Evolutionary conservation across 2,113 vertebrate species (phyloP).

Genomic region (Bos javanicus): DNA sequence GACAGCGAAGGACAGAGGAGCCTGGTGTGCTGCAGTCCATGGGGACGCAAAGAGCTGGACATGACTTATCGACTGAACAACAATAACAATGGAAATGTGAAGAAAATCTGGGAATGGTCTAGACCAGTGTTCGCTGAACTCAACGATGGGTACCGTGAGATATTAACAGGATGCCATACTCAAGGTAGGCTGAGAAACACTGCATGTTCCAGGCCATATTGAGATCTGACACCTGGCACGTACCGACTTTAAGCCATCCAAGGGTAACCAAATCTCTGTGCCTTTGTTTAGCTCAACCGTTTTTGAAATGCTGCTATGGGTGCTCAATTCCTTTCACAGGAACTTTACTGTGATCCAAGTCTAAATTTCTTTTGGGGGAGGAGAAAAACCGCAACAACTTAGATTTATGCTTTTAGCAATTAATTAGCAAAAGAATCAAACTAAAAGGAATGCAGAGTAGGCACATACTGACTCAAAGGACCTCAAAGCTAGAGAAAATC

Average conservation of each 20-base stretch:
- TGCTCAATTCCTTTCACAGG: not conserved
- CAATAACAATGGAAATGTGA: not conserved
- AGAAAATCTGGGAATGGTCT: not conserved
- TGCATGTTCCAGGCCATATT: accelerated
- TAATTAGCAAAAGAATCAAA: not conserved
- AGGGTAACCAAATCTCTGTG: not conserved
- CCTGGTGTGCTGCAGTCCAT: not conserved
- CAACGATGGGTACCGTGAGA: not conserved
- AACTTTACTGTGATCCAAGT: not conserved
- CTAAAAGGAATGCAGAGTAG: not conserved
- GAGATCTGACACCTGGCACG: not conserved
- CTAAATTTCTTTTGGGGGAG: not conserved
- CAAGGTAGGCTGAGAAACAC: not conserved
- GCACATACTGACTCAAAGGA: not conserved
- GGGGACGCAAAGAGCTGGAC: not conserved
- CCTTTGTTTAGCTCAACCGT: not conserved
- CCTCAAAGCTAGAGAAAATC: not conserved
- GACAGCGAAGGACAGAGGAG: not conserved
- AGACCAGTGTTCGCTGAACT: not conserved
- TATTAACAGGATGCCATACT: not conserved
- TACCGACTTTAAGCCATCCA: not conserved
- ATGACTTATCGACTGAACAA: not conserved
- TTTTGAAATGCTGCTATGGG: not conserved
- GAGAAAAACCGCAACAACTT: not conserved
- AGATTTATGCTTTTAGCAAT: not conserved